Conservation (phyloP, 2,888 invertebrate species). For the Xanthorhoe spadicearia region DNA sequence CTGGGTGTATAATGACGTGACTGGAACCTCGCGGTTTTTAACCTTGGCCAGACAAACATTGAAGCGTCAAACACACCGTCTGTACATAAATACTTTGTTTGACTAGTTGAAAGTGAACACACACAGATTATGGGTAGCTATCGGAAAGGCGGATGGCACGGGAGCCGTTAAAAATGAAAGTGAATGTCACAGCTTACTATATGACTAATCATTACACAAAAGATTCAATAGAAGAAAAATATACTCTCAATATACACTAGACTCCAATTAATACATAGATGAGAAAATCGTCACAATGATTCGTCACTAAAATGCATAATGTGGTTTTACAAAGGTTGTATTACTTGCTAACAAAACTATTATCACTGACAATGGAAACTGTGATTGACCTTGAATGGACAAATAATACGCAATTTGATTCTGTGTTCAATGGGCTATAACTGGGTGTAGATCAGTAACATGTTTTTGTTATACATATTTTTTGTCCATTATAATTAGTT, state of each 20-base stretch:
- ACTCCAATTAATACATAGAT: no score
- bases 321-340: no score
- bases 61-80: background rate
- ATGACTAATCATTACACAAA: no score
- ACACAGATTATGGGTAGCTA: background rate
- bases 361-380: background rate
- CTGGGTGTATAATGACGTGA: constrained; percentile 25
- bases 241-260: no score
- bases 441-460: background rate
- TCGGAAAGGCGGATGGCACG: no score
- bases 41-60: constrained; percentile 1
- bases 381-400: constrained; percentile 9
- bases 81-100: background rate
- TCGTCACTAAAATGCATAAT: no score
- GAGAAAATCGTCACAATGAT: no score
- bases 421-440: background rate
- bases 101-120: background rate
- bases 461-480: background rate
- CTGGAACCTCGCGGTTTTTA: constrained; percentile 10
- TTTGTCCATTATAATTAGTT: background rate
- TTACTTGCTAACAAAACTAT: background rate
- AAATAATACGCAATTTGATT: constrained; percentile 4
- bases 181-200: no score
- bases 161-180: background rate
- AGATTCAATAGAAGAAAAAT: no score